phyloP scores from a whole-genome alignment of 2,113 vertebrate species.

The Colius striatus region DNA sequence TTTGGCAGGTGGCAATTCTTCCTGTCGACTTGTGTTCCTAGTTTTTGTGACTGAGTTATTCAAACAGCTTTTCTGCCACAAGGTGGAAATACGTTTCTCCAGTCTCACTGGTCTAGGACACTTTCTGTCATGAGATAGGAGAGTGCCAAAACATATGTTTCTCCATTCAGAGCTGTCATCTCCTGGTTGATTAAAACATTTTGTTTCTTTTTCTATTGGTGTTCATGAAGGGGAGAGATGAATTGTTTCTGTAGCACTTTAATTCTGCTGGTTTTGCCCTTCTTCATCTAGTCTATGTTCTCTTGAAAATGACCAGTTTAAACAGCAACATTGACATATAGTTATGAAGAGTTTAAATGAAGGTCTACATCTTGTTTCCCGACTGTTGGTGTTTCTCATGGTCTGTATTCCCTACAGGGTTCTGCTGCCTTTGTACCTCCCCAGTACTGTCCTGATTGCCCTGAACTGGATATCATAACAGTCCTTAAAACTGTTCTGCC shows the following conservation, averaged over 20 bases:
- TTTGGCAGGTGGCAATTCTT: not conserved
- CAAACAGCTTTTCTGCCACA: not conserved
- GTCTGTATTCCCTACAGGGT: not conserved
- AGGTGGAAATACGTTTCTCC: not conserved
- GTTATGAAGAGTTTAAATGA: not conserved
- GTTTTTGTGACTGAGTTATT: not conserved
- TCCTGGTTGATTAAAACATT: not conserved
- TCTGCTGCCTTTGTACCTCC: not conserved
- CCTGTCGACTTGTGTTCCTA: not conserved
- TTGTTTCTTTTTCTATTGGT: not conserved
- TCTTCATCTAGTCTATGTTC: not conserved
- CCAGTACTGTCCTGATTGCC: not conserved
- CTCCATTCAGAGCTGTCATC: not conserved
- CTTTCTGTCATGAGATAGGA: conserved; percentile 2
- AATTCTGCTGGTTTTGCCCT: not conserved
- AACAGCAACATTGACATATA: not conserved
- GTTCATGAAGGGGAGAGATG: not conserved
- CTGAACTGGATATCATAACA: not conserved
- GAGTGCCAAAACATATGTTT: conserved; percentile 9
- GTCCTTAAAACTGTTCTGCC: not conserved
- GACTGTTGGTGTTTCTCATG: not conserved
- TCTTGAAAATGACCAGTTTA: not conserved
- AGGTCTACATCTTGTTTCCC: not conserved
- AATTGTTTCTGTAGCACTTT: not conserved
- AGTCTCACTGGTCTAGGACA: not conserved